Evolutionary conservation across 2,797 vertebrate genomes (phyloP), one percentile per base, ranked within the genome.

Genomic region (Chaunax sp.): DNA sequence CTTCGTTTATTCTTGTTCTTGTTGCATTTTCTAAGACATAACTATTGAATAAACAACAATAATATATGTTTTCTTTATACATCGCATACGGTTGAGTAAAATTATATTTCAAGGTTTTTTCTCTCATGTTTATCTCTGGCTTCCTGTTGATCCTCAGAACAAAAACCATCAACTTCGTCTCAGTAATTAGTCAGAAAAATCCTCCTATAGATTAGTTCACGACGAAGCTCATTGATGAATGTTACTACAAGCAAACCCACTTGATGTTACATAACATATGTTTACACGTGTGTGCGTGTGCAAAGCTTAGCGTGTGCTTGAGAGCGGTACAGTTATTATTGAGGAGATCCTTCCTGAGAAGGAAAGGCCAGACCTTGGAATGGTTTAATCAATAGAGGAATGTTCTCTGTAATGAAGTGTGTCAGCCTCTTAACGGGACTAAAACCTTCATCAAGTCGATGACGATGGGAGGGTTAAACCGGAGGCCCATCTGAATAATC

Each of bases 371-470:
- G 90, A 85, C 90, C 90, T 87, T 90, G 91, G 93, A 96, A 96
- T 94, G 90, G 92, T 94, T 94, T 96, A 96, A 98, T 98, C 96
- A 96, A 97, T 97, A 96, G 80, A 84, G 83, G 92, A 95, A 95
- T 95, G 95, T 95, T 96, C 92, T 77, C 89, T 80, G 90, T 96
- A 96, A 98, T 95, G 93, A 87, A 96, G 93, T 93, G 94, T 96
- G 95, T 95, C 95, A 95, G 95, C 93, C 94, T 96, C 95, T 95
- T 95, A 96, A 95, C 94, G 76, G 94, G 93, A 94, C 92, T 90
- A 92, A 95, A 94, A 93, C 87, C 91, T 94, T 92, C 84, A 91
- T 90, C 88, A 88, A 93, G 93, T 95, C 94, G 93, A 92, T 93
- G 92, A 93, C 89, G 69, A 83, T 55, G 52, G 52, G 62, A 69